These are phyloP conservation scores for Drepanosiphum platanoidis DNA, from an alignment of 2,888 invertebrate genomes.

Conservation along the genomic window DNA sequence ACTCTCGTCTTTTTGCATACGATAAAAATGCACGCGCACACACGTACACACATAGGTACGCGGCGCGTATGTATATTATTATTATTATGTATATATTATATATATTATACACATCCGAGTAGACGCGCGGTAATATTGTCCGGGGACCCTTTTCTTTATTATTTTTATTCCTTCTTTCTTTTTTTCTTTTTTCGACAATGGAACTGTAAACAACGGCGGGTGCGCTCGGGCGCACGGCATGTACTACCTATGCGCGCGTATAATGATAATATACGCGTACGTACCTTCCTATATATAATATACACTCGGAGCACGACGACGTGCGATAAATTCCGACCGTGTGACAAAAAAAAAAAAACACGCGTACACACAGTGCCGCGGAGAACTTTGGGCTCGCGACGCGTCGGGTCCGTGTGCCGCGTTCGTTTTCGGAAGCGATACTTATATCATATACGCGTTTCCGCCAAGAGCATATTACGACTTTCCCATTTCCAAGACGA, in stretches of 20 bases:
- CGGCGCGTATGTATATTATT: no score
- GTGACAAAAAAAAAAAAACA: slow-evolving; percentile 37
- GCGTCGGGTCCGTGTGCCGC: background rate
- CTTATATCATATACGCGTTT: no score
- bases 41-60: background rate
- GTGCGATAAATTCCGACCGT: slow-evolving; percentile 34
- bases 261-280: no score
- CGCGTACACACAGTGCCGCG: background rate
- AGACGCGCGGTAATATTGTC: slow-evolving; percentile 42
- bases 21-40: slow-evolving; percentile 16
- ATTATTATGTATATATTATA: no score
- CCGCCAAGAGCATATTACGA: no score
- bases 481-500: no score
- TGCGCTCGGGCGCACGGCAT: slow-evolving; percentile 35
- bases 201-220: slow-evolving; percentile 53
- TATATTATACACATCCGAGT: background rate
- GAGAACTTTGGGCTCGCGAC: background rate
- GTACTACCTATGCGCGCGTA: background rate
- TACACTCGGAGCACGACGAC: background rate
- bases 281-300: background rate
- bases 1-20: slow-evolving; percentile 35
- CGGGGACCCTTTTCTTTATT: slow-evolving; percentile 36
- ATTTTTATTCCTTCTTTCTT: slow-evolving; percentile 29
- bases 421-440: no score
- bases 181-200: slow-evolving; percentile 19